These are phyloP conservation scores for Dryocosmus kuriphilus DNA, from an alignment of 2,888 invertebrate species.

Conservation along the genomic window DNA sequence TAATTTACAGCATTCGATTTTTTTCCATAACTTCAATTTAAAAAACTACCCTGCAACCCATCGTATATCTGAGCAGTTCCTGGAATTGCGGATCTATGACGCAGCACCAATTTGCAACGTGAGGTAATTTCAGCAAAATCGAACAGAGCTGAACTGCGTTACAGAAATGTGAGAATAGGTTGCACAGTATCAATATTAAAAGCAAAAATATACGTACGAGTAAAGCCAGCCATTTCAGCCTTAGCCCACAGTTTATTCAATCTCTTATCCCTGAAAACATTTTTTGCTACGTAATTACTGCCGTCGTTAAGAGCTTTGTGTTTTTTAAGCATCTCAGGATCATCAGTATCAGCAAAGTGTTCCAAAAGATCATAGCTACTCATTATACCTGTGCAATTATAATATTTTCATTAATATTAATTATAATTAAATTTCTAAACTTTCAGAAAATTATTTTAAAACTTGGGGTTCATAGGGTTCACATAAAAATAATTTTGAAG, in stretches of 20 bases:
- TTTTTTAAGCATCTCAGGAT: slow-evolving; percentile 80
- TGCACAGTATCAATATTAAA: neutral
- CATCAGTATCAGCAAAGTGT: slow-evolving; percentile 86
- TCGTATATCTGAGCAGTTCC: too few species aligned
- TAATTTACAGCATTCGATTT: neutral
- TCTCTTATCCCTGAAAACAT: slow-evolving; percentile 93
- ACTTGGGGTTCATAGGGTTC: too few species aligned
- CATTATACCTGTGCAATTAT: slow-evolving; percentile 82
- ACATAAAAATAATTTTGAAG: too few species aligned
- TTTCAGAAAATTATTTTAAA: neutral
- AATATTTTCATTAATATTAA: slow-evolving; percentile 8
- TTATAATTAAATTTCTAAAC: neutral
- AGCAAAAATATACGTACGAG: slow-evolving; percentile 75
- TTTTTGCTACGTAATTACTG: slow-evolving; percentile 79
- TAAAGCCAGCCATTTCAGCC: slow-evolving; percentile 93
- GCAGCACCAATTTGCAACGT: too few species aligned
- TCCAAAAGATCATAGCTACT: slow-evolving; percentile 88
- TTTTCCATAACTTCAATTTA: neutral
- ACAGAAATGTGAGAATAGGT: neutral
- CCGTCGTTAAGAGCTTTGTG: slow-evolving; percentile 78
- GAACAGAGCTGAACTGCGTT: too few species aligned
- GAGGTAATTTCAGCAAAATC: too few species aligned
- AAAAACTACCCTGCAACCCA: too few species aligned
- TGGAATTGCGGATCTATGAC: too few species aligned
- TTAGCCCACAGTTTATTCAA: slow-evolving; percentile 93